phyloP scores from a whole-genome alignment of 2,888 invertebrate species.

The Nemapogon koenigi region DNA sequence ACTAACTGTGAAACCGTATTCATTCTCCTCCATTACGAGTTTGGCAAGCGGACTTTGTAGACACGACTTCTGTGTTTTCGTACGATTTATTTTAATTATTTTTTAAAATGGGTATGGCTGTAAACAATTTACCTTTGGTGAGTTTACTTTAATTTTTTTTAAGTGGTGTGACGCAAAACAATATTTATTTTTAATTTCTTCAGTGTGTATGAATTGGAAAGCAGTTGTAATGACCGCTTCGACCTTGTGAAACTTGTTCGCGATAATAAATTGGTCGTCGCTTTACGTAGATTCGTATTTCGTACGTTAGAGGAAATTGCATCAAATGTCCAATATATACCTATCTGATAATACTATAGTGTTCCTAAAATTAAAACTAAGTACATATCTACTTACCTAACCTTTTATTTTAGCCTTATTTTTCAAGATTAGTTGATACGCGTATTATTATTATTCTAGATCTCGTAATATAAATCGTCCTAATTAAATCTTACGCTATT shows the following conservation, averaged over 20 bases:
- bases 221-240: conserved; percentile 63
- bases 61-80: neutral
- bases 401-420: no score
- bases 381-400: no score
- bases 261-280: conserved; percentile 35
- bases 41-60: conserved; percentile 39
- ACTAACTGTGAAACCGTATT: no score
- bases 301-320: neutral
- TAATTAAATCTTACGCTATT: no score
- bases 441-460: no score
- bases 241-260: conserved; percentile 62
- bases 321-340: conserved; percentile 1
- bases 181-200: conserved; percentile 19
- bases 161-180: no score
- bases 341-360: no score
- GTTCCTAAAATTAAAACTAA: no score
- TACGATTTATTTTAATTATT: neutral
- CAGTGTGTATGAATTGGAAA: conserved; percentile 39
- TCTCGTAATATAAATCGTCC: no score
- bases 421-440: no score
- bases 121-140: conserved; percentile 51
- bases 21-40: conserved; percentile 42
- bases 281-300: conserved; percentile 2
- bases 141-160: conserved; percentile 25
- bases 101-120: conserved; percentile 47